Evolutionary conservation across 2,113 vertebrate species (phyloP).

Genomic region (Paradisaea rubra): DNA sequence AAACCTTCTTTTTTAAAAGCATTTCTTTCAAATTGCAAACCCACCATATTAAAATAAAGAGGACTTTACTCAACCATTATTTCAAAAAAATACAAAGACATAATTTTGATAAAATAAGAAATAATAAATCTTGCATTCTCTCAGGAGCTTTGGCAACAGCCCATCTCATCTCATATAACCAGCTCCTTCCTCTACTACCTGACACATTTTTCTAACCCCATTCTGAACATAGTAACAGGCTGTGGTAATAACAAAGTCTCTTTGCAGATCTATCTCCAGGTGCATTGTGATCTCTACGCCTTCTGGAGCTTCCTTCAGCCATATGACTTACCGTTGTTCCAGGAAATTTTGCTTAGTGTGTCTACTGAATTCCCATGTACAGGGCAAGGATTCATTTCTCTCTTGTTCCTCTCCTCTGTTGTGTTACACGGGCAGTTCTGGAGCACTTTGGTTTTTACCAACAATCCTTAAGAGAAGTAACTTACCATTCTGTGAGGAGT

Average conservation of each 20-base stretch:
- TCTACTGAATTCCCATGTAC: not conserved
- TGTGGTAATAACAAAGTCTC: not conserved
- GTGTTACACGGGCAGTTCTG: not conserved
- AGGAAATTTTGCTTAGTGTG: not conserved
- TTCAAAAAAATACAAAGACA: not conserved
- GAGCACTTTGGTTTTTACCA: not conserved
- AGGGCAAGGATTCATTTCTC: not conserved
- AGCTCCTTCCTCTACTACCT: not conserved
- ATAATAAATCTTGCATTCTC: not conserved
- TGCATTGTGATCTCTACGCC: not conserved
- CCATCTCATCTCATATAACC: not conserved
- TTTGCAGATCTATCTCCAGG: not conserved
- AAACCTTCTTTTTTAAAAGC: not conserved
- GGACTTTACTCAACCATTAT: not conserved
- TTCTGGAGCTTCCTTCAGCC: not conserved
- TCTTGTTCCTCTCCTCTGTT: not conserved
- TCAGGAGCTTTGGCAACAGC: not conserved
- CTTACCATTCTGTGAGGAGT: not conserved
- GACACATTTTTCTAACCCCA: not conserved
- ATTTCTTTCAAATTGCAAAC: not conserved
- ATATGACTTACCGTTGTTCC: not conserved
- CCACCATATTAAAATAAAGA: not conserved
- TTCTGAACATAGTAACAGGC: not conserved
- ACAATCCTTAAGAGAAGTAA: not conserved
- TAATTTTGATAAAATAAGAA: not conserved